Conservation (phyloP, 1,140 invertebrate species). For the Drosophila parvula region DNA sequence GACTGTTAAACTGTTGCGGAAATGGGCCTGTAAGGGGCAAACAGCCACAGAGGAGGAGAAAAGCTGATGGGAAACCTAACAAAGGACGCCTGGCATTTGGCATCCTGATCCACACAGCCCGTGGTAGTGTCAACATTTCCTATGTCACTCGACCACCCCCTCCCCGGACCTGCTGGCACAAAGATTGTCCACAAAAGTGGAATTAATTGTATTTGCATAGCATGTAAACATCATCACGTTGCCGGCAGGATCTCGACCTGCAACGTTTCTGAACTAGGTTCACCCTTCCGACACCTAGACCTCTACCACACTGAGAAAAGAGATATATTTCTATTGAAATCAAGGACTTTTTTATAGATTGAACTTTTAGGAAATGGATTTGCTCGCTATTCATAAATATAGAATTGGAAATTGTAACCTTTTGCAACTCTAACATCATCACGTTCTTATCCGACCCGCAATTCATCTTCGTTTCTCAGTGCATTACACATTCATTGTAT, state of each 20-base stretch:
- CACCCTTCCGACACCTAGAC: constrained; percentile 22
- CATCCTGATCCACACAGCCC: constrained; percentile 40
- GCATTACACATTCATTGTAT: constrained; percentile 64
- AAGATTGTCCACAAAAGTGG: constrained; percentile 77
- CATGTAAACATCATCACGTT: constrained; percentile 79
- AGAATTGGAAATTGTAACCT: background rate
- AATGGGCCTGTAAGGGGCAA: background rate
- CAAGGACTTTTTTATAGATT: fast-evolving
- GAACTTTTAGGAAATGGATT: fast-evolving
- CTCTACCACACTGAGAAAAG: constrained; percentile 6
- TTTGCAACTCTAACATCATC: too few relatives aligned
- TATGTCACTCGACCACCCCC: constrained; percentile 36
- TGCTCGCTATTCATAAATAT: background rate
- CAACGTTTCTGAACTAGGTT: constrained; percentile 45
- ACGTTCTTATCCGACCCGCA: background rate
- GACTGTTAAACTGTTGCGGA: background rate
- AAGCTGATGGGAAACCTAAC: background rate
- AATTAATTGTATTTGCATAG: constrained; percentile 82
- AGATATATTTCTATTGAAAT: background rate
- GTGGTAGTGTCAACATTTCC: constrained; percentile 66
- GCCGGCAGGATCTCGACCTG: constrained; percentile 54
- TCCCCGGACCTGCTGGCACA: constrained; percentile 35
- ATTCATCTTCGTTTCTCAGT: constrained; percentile 13
- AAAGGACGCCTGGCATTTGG: constrained; percentile 39
- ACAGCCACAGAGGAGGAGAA: constrained; percentile 6